A percentile compares a stretch with the other conserved stretches of the same genome.
These are phyloP conservation scores for Amia ocellicauda DNA, from an alignment of 2,113 vertebrate species.

Conservation along the genomic window DNA sequence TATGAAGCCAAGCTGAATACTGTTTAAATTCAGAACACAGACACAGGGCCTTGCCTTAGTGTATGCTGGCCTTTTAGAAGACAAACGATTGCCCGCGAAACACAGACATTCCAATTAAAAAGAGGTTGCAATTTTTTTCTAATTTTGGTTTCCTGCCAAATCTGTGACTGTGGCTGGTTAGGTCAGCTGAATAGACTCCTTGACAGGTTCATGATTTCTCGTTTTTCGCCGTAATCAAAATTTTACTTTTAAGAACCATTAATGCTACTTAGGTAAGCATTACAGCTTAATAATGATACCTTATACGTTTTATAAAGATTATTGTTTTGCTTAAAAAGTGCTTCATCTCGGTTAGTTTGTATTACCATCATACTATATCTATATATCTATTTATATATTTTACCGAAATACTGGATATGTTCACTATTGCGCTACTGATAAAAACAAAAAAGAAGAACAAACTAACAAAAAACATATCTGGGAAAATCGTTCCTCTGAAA, in stretches of 20 bases:
- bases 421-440: conserved; percentile 60
- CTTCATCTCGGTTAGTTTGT: conserved; percentile 65
- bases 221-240: conserved; percentile 13
- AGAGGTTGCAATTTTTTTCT: neutral
- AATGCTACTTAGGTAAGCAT: conserved; percentile 18
- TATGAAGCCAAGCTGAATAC: neutral
- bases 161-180: neutral
- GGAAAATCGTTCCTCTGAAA: conserved; percentile 52
- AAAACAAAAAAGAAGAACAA: too few species aligned
- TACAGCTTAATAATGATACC: conserved; percentile 36
- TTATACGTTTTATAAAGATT: conserved; percentile 47
- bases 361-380: conserved; percentile 61
- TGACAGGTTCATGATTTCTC: neutral
- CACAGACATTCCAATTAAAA: neutral
- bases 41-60: too few species aligned
- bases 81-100: neutral
- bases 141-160: neutral
- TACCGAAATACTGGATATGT: conserved; percentile 65
- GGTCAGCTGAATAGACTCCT: conserved; percentile 10
- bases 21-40: neutral
- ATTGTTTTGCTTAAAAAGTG: conserved; percentile 68
- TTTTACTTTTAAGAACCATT: conserved; percentile 13
- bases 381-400: conserved; percentile 64
- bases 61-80: neutral
- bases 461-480: conserved; percentile 37